Conservation (phyloP, 2,797 vertebrate genomes). For the Siniperca obscura region DNA sequence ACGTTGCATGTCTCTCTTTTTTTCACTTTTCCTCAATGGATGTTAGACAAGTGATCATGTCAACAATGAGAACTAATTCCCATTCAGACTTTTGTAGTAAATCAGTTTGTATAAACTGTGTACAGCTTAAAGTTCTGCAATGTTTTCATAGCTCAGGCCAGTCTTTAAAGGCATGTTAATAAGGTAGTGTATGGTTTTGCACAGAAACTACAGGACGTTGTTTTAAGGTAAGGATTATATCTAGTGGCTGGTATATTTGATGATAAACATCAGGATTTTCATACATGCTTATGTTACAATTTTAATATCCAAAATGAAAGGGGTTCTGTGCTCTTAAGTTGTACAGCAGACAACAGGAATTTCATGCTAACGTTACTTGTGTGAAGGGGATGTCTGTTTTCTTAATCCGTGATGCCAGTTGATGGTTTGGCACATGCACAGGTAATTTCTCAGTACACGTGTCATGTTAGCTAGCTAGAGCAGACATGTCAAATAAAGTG, state of each 20-base stretch:
- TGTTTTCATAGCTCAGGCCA: background rate
- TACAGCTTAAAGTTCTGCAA: background rate
- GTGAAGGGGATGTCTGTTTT: no score
- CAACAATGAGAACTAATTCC: background rate
- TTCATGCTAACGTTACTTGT: no score
- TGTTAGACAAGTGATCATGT: conserved; percentile 59
- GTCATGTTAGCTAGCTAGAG: background rate
- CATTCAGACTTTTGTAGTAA: background rate
- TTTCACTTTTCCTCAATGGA: conserved; percentile 50
- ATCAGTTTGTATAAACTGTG: background rate
- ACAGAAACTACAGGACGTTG: background rate
- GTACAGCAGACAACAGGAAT: no score
- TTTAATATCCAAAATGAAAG: background rate
- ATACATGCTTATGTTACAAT: background rate
- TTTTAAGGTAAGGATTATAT: background rate
- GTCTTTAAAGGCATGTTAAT: background rate
- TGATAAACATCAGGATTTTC: background rate
- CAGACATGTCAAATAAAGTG: background rate
- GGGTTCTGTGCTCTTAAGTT: background rate
- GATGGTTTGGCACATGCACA: no score
- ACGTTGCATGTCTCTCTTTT: conserved; percentile 45
- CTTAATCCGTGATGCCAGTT: no score
- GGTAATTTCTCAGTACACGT: no score
- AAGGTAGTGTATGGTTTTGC: background rate
- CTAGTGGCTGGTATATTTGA: background rate